These are phyloP conservation scores for Ibidorhyncha struthersii DNA, from an alignment of 2,113 vertebrate genomes.

Conservation along the genomic window DNA sequence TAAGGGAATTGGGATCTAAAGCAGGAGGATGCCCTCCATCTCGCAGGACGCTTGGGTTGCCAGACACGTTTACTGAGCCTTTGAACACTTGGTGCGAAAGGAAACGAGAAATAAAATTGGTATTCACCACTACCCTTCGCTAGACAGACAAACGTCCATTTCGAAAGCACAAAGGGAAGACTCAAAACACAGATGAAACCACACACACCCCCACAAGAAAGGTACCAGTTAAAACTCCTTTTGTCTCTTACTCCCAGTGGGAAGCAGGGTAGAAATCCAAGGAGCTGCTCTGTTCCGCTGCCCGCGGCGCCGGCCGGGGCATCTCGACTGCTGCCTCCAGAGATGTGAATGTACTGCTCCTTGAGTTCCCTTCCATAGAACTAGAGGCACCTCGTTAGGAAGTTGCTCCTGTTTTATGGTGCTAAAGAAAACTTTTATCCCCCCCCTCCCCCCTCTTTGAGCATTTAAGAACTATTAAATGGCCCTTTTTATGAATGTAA, in stretches of 20 bases:
- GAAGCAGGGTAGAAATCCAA: conserved; percentile 72
- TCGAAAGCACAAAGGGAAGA: conserved; percentile 77
- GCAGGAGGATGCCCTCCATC: conserved; percentile 56
- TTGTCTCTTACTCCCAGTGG: conserved; percentile 71
- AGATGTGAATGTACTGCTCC: conserved; percentile 96
- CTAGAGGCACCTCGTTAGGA: conserved; percentile 89
- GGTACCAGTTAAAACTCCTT: conserved; percentile 66
- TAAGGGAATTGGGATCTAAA: conserved; percentile 27
- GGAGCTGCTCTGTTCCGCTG: conserved; percentile 76
- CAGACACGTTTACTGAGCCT: conserved; percentile 65
- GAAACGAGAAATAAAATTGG: conserved; percentile 21
- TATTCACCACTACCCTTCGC: conserved; percentile 51
- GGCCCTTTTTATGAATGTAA: conserved; percentile 99
- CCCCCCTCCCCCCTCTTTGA: conserved; percentile 62
- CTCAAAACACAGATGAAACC: conserved; percentile 41
- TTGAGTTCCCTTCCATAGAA: conserved; percentile 82
- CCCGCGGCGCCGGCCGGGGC: conserved; percentile 75
- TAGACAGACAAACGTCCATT: conserved; percentile 52
- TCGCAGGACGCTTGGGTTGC: conserved; percentile 31
- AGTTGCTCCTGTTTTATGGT: conserved; percentile 96
- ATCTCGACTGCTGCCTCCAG: conserved; percentile 90
- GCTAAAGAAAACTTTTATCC: conserved; percentile 86
- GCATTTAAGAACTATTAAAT: conserved; percentile 80
- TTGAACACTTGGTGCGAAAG: conserved; percentile 63
- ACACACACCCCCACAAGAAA: not conserved